Conservation (phyloP, 1,140 invertebrate genomes). For the Dendrolimus punctatus region DNA sequence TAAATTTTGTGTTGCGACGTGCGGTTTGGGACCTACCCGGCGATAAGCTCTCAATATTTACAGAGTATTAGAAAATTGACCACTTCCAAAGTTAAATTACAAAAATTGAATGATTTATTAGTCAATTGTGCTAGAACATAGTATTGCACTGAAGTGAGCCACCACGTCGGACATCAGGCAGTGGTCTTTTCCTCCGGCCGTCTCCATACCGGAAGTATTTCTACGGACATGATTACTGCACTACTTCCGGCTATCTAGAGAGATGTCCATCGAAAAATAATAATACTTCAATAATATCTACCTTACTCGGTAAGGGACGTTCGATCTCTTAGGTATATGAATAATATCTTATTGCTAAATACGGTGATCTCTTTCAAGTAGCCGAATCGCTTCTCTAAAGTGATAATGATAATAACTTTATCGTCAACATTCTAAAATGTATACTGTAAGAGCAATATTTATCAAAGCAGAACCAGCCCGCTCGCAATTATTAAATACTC, state of each 20-base stretch:
- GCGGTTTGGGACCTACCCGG: conserved; percentile 56
- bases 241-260: conserved; percentile 40
- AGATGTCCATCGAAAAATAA: conserved; percentile 64
- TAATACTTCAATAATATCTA: conserved; percentile 63
- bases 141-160: conserved; percentile 44
- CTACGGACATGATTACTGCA: conserved; percentile 20
- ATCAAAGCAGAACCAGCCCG: conserved; percentile 58
- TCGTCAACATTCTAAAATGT: conserved; percentile 26
- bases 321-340: conserved; percentile 67
- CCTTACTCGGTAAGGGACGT: conserved; percentile 71
- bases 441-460: conserved; percentile 42
- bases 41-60: conserved; percentile 68
- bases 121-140: conserved; percentile 56
- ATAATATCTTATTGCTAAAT: conserved; percentile 66
- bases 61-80: conserved; percentile 69
- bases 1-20: conserved; percentile 50
- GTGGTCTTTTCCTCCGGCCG: too few relatives aligned
- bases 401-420: conserved; percentile 32
- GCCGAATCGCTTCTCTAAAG: conserved; percentile 47
- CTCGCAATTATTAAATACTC: conserved; percentile 29
- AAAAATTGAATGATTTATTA: conserved; percentile 56
- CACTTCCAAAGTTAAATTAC: conserved; percentile 66
- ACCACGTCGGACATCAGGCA: not conserved
- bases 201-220: too few relatives aligned
- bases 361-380: conserved; percentile 52